Percentiles rank a stretch among this genome's conserved stretches.
phyloP scores from a whole-genome alignment of 1,140 invertebrate genomes.

The Macrocentrus cingulum region DNA sequence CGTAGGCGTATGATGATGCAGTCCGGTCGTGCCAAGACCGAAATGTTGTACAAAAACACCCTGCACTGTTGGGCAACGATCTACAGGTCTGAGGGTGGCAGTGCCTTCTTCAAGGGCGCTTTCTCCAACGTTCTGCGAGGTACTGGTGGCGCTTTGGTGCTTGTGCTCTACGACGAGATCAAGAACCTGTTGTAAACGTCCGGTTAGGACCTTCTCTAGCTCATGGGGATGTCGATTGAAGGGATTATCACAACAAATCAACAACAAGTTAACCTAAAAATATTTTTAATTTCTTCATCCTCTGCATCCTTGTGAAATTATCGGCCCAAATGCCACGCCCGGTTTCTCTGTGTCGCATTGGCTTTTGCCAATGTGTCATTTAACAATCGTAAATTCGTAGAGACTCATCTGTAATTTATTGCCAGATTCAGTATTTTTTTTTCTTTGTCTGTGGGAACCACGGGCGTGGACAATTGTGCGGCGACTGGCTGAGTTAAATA shows the following conservation, averaged over 20 bases:
- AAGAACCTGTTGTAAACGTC: constrained; percentile 69
- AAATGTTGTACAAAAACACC: constrained; percentile 74
- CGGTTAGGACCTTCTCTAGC: too few relatives aligned
- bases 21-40: constrained; percentile 68
- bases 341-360: too few relatives aligned
- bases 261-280: background rate
- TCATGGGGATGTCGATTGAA: too few relatives aligned
- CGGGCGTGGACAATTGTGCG: constrained; percentile 34
- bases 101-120: constrained; percentile 80
- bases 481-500: constrained; percentile 13
- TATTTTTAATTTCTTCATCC: constrained; percentile 6
- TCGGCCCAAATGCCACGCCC: constrained; percentile 13
- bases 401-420: constrained; percentile 57
- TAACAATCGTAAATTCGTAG: too few relatives aligned
- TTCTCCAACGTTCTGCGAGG: constrained; percentile 79
- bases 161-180: constrained; percentile 79
- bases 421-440: constrained; percentile 59
- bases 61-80: constrained; percentile 74
- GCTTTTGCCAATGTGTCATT: too few relatives aligned
- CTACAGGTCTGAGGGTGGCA: constrained; percentile 65
- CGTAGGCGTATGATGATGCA: constrained; percentile 91
- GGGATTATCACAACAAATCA: constrained; percentile 14
- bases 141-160: constrained; percentile 76
- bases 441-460: constrained; percentile 25
- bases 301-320: background rate